Evolutionary conservation across 2,888 invertebrate genomes (phyloP), one percentile per base, ranked within the genome.

Genomic region (Phortica okadai): DNA sequence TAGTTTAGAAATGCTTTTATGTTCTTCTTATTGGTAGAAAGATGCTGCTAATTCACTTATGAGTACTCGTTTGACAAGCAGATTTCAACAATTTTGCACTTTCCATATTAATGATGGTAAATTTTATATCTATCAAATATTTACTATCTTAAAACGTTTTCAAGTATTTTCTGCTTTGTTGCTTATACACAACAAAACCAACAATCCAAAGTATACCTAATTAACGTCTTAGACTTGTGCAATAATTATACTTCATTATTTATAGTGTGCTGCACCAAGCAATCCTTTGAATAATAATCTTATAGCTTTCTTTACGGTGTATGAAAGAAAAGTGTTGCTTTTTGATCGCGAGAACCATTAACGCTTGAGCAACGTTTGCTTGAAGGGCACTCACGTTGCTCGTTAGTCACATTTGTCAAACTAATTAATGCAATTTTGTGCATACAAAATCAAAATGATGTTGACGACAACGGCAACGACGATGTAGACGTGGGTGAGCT

Each of bases 391-490:
- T 69, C 41, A 45, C 21, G 21, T 7, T 10, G 41, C 69, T 69
- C 69, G 69, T 69, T 69, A 69, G 69, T 41, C 64, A 64, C 64
- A 64, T 64, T 64, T 33, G 25, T 41, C 44, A 44, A 69, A 69
- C 69, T 69, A 69, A 69, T 69, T 69, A 69, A 69, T 45, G 69
- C 25, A 69, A 69, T 21, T 16, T 50, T 25, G 50, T 14, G 50
- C 50, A 50, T 50, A 5, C 50, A 33, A 33, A 33, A 33, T 33
- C 33, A 33, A 33, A 33, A 33, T 33, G 33, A 33, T 33, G 33
- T 33, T 33, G 33, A 33, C 33, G 33, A 5, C 33, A 33, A 33
- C 33, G 33, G 4, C 33, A 5, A 0, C 4, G 33, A 33, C 2
- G 50, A 14, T 6, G 14, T 5, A 6, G 14, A 50, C 8, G 50